phyloP scores from a whole-genome alignment of 2,888 invertebrate genomes.

The Pantelozetes paolii region DNA sequence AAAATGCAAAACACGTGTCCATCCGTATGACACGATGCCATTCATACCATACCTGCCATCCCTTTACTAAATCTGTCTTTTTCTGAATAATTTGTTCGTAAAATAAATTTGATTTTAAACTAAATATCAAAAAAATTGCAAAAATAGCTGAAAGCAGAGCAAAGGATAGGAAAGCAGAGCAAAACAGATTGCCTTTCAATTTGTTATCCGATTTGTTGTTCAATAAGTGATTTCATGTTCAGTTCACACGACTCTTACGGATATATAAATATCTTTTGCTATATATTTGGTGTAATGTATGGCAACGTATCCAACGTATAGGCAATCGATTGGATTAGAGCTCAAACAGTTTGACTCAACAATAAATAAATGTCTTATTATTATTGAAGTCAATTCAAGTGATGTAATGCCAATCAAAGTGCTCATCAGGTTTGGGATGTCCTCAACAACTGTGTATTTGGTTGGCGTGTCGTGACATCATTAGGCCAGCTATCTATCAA shows the following conservation, averaged over 20 bases:
- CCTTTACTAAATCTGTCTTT: neutral
- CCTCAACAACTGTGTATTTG: constrained; percentile 21
- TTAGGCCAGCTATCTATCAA: constrained; percentile 29
- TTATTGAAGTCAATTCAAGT: neutral
- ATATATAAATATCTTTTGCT: too few species aligned
- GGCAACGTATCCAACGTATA: neutral
- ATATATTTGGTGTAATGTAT: too few species aligned
- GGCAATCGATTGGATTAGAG: neutral
- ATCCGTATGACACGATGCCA: constrained; percentile 9
- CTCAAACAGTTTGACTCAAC: neutral
- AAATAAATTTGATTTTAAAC: too few species aligned
- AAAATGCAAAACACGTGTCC: constrained; percentile 31
- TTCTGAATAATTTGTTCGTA: too few species aligned
- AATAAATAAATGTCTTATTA: neutral
- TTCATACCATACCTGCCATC: neutral
- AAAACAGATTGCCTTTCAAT: constrained; percentile 1
- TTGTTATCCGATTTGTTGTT: constrained; percentile 8
- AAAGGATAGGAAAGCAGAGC: neutral
- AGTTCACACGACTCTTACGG: constrained; percentile 7
- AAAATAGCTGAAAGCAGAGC: neutral
- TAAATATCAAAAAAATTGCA: too few species aligned
- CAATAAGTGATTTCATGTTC: neutral
- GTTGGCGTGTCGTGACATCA: constrained; percentile 35
- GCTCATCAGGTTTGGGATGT: constrained; percentile 24
- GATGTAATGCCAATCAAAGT: constrained; percentile 32